Base-by-base conservation (phyloP, 1,140 invertebrate species). In the Drosophila arizonae region DNA sequence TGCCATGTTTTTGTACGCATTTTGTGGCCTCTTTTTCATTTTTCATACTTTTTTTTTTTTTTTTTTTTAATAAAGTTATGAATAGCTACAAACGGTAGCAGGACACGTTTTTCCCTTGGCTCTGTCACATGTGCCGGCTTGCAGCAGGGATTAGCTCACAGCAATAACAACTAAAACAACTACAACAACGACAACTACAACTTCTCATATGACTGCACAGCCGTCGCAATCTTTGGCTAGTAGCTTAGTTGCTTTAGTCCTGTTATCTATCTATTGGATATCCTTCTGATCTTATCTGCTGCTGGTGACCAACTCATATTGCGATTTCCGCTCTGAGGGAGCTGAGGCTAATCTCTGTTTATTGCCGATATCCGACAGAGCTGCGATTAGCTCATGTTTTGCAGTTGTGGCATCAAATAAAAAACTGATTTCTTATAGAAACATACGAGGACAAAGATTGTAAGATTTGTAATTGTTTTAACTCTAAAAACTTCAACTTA, bases 21-120 rank as follows among this genome's bases (percentile, higher is more conserved):
- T 56, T 55, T 74, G 80, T 67, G 73, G 66, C 70, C 72, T 76
- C 62, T 58, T 81, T 81, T 75, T 72, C 41, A 45, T 56, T 67
- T 58, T 33, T 33, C 33, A 33, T 30, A 30, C 6, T 2, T 33
- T 33, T 33, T 9, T 33, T 2, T 9, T 33, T 60, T 66, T 67
- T 84, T 2, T 9, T 33, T 60, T 66, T 67, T 84, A 79, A 86
- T 80, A 85, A 82, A 76, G 54, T 77, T 89, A 80, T 88, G 84
- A 88, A 88, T 88, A 72, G 73, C 11, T 33, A 17, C 24, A 51
- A 60, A 56, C 26, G 55, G 73, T 70, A 65, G 66, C 52, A 46
- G 70, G 61, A 66, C 55, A 58, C 58, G 69, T 71, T 71, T 57
- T 39, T 39, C 36, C 36, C 11, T 39, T 39, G 21, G 46, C 46